phyloP scores from a whole-genome alignment of 2,888 invertebrate species.

The Nephrocerus scutellatus region DNA sequence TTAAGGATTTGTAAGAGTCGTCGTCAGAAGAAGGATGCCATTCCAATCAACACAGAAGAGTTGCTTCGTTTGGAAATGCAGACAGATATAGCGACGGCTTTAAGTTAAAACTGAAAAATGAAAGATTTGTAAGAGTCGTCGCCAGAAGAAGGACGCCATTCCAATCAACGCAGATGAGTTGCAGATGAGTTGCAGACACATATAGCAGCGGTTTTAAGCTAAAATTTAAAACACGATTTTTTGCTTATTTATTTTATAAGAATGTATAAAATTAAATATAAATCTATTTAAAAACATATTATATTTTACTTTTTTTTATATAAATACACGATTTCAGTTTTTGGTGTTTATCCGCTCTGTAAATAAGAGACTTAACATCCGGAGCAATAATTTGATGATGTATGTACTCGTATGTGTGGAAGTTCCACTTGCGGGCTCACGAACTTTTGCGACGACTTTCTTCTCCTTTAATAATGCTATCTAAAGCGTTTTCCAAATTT shows the following conservation, averaged over 20 bases:
- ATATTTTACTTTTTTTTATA: slow-evolving; percentile 10
- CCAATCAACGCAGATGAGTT: no score
- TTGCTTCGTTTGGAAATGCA: slow-evolving; percentile 19
- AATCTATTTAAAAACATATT: neutral
- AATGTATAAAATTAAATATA: slow-evolving; percentile 3
- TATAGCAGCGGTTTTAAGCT: no score
- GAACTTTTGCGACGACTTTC: slow-evolving; percentile 35
- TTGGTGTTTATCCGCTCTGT: no score
- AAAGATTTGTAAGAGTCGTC: slow-evolving; percentile 5
- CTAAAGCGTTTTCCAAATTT: slow-evolving; percentile 44
- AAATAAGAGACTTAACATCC: no score
- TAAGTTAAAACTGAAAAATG: slow-evolving; percentile 17
- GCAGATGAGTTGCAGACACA: no score
- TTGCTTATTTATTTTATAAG: no score
- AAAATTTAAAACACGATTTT: no score
- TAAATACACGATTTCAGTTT: slow-evolving; percentile 8
- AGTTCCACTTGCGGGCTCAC: no score
- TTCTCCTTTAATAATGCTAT: slow-evolving; percentile 42
- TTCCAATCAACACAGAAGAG: slow-evolving; percentile 9
- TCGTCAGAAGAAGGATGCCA: neutral
- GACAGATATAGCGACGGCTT: slow-evolving; percentile 24
- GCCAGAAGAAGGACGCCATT: neutral
- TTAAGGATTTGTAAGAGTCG: slow-evolving; percentile 5
- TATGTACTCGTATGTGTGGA: no score
- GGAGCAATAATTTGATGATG: no score